Evolutionary conservation across 2,113 vertebrate genomes (phyloP).

Genomic region (Pteronura brasiliensis): DNA sequence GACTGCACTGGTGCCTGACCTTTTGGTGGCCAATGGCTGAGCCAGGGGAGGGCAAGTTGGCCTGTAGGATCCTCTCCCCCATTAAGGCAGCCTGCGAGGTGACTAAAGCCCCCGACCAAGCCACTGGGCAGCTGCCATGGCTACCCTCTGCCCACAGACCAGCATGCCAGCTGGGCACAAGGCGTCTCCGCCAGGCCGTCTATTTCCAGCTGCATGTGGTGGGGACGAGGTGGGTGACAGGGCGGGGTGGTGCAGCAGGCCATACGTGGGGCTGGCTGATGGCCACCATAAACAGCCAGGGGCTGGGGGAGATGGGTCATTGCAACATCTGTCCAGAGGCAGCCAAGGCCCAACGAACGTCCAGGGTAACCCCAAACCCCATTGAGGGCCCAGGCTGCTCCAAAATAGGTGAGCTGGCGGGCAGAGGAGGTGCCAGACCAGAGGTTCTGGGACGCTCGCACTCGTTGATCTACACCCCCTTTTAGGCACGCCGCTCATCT

Average conservation of each 20-base stretch:
- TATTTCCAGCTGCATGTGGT: conserved; percentile 52
- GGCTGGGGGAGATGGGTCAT: background rate
- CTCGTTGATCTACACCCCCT: background rate
- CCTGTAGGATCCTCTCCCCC: background rate
- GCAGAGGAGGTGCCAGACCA: accelerated
- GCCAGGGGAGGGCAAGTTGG: too few species aligned
- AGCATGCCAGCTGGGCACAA: background rate
- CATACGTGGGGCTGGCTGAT: background rate
- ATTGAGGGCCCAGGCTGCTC: background rate
- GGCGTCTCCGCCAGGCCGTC: background rate
- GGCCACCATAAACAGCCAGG: background rate
- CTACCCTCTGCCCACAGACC: background rate
- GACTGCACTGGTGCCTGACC: background rate
- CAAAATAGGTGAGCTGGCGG: background rate
- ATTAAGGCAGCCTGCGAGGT: background rate
- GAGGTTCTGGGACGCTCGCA: background rate
- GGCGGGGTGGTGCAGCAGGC: background rate
- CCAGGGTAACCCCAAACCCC: background rate
- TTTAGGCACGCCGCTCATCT: background rate
- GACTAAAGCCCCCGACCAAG: background rate
- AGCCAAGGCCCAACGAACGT: background rate
- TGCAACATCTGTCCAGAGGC: background rate
- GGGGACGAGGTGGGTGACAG: background rate
- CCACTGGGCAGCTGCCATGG: background rate
- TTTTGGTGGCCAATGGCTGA: background rate